These are phyloP conservation scores for Melanotaenia pygmaea DNA, from an alignment of 2,797 vertebrate genomes.

Conservation along the genomic window DNA sequence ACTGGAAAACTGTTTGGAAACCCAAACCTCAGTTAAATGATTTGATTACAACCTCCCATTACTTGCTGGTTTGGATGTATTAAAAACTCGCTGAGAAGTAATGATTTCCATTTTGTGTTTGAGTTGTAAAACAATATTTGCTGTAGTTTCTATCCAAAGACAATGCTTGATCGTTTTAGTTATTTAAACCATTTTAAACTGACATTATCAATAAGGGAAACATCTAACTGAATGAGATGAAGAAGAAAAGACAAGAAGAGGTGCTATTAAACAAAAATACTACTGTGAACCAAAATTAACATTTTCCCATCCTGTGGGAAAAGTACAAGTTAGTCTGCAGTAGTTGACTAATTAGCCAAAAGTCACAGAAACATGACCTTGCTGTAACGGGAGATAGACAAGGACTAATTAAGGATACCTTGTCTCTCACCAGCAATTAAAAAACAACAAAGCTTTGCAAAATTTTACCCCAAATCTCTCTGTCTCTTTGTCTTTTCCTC, in stretches of 20 bases:
- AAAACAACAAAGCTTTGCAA: constrained; percentile 79
- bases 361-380: constrained; percentile 71
- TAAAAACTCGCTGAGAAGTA: constrained; percentile 71
- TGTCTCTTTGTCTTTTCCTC: constrained; percentile 50
- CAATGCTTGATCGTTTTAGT: constrained; percentile 46
- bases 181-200: constrained; percentile 51
- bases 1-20: constrained; percentile 78
- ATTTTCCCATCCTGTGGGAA: constrained; percentile 45
- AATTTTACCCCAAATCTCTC: constrained; percentile 63
- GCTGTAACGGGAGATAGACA: constrained; percentile 65
- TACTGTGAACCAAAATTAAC: constrained; percentile 33
- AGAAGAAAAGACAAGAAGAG: constrained; percentile 11
- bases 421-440: constrained; percentile 79
- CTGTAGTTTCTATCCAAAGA: constrained; percentile 61
- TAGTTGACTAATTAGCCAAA: constrained; percentile 78
- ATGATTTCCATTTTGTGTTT: constrained; percentile 79
- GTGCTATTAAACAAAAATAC: constrained; percentile 44
- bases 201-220: constrained; percentile 51
- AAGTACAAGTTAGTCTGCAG: constrained; percentile 59
- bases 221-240: constrained; percentile 18
- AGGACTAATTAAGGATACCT: constrained; percentile 77
- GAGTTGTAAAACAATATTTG: constrained; percentile 68
- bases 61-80: constrained; percentile 75
- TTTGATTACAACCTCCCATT: constrained; percentile 78
- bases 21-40: constrained; percentile 76